Evolutionary conservation across 2,888 invertebrate genomes (phyloP), one percentile per base, ranked within the genome.

Genomic region (Rhagonycha fulva): DNA sequence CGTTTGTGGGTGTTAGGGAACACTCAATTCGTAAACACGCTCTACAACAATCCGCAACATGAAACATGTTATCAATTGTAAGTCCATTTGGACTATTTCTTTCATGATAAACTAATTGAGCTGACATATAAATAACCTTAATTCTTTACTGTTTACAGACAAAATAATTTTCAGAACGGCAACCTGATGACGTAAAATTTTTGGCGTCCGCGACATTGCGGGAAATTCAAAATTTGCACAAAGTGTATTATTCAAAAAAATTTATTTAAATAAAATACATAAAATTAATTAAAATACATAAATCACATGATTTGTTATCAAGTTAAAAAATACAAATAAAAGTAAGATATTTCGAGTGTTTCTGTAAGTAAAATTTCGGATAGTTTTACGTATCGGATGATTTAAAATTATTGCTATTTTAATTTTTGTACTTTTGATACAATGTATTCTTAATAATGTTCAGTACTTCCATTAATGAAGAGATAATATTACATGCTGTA

Each of bases 1-100:
- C 80, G 74, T 79, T 84, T 72, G 86, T 87, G 26, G 86, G 83
- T 70, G 86, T 86, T 79, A 87, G 79, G 69, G 84, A 82, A 81
- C 86, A 86, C 81, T 85, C 85, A 74, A 86, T 84, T 77, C 85
- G 83, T 80, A 87, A 82, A 81, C 87, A 87, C 12, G 86, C 84
- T 77, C 87, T 80, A 80, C 87, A 87, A 77, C 86, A 87, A 80
- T 86, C 85, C 12, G 85, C 83, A 61, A 86, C 83, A 78, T 85
- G 84, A 74, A 85, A 82, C 73, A 84, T 82, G 78, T 81, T 81
- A 74, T 82, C 81, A 80, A 82, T 83, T 74, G 79, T 74, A 63
- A 81, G 81, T 75, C 80, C 84, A 84, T 83, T 81, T 71, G 81
- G 76, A 71, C 79, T 79, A 68, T 68, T 81, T 75, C 79, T 74